A percentile compares a stretch with the other conserved stretches of the same genome.
phyloP scores from a whole-genome alignment of 1,140 invertebrate species.

The Macrobrachium rosenbergii region DNA sequence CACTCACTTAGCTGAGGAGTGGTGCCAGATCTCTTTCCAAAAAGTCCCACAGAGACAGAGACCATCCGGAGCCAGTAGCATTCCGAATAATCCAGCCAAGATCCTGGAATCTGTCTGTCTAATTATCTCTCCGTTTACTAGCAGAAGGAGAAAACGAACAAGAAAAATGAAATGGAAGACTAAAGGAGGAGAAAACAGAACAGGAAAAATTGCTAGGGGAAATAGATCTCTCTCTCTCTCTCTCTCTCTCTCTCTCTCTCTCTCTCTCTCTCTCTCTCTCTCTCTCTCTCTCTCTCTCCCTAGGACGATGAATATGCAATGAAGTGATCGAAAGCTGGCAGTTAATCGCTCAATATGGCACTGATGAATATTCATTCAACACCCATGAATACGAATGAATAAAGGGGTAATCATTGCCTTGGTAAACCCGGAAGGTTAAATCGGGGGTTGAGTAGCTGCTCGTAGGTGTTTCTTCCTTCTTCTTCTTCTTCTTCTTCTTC shows the following conservation, averaged over 20 bases:
- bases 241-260: not conserved
- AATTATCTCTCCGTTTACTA: not conserved
- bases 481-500: not conserved
- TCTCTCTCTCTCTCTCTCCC: not conserved
- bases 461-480: not conserved
- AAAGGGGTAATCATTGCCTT: conserved; percentile 7
- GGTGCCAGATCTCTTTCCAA: too few species aligned
- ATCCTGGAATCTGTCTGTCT: too few species aligned
- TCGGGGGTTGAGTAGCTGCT: not conserved
- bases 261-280: not conserved
- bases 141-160: too few species aligned
- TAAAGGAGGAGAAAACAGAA: too few species aligned
- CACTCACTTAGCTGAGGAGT: too few species aligned
- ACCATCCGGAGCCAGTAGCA: too few species aligned
- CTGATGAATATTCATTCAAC: conserved; percentile 42
- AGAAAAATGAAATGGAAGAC: too few species aligned
- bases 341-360: conserved; percentile 54
- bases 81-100: too few species aligned
- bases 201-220: too few species aligned
- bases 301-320: conserved; percentile 41
- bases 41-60: too few species aligned
- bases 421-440: conserved; percentile 10
- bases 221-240: not conserved
- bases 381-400: conserved; percentile 43
- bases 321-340: conserved; percentile 39